Evolutionary conservation across 1,140 invertebrate genomes (phyloP), one percentile per base, ranked within the genome.

Genomic region (Polypedilum vanderplanki): DNA sequence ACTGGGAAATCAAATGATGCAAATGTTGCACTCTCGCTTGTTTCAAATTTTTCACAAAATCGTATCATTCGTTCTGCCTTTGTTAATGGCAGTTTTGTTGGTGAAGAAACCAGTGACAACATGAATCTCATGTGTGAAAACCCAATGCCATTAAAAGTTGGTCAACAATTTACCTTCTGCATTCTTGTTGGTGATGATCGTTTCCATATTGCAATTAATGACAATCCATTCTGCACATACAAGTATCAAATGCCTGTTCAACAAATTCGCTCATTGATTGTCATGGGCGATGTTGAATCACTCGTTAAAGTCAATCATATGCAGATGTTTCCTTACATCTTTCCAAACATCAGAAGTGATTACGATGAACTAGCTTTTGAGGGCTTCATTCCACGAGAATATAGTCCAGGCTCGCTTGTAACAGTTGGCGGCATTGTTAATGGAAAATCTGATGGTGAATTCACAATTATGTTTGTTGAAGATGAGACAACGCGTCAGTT

Each of bases 161-260:
- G 65, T 70, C 17, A 70, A 9, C 17, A 18, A 20, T 70, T 70
- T 10, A 70, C 17, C 20, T 70, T 70, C 10, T 70, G 20, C 65
- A 70, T 70, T 22, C 20, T 70, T 7, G 65, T 70, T 18, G 65
- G 65, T 12, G 65, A 70, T 70, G 65, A 70, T 70, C 65, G 65
- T 4, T 70, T 70, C 17, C 17, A 22, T 12, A 70, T 70, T 70
- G 65, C 65, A 18, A 10, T 70, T 10, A 70, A 70, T 70, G 65
- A 70, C 20, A 18, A 2, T 9, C 17, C 65, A 70, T 70, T 8
- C 20, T 70, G 65, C 65, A n/a, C 9, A 7, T 70, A 70, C 18
- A 18, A 70, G 17, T 70, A 9, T 70, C 17, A 22, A 10, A 10
- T 22, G 9, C 9, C 65, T 8, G 15, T 10, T 9, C 8, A 22